Conservation (phyloP, 2,888 invertebrate genomes). For the Drosophila maculinotata region DNA sequence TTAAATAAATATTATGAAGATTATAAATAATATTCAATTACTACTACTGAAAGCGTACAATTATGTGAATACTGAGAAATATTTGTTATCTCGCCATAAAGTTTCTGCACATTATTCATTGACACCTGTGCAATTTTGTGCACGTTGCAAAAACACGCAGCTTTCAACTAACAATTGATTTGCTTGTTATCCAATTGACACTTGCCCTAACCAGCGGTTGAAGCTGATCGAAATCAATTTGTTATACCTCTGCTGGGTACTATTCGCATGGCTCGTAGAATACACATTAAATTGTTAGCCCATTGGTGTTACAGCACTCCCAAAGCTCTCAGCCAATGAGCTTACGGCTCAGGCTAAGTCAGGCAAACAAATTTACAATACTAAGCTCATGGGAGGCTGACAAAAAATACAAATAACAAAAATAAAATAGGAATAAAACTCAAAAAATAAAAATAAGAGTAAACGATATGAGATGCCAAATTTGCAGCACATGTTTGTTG, state of each 20-base stretch:
- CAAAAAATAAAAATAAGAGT: not conserved
- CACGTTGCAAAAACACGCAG: not conserved
- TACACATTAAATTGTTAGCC: slow-evolving; percentile 73
- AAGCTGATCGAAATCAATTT: slow-evolving; percentile 28
- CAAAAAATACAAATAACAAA: no score
- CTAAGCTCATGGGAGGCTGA: slow-evolving; percentile 55
- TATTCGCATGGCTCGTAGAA: slow-evolving; percentile 38
- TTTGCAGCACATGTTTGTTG: slow-evolving; percentile 42
- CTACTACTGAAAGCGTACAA: not conserved
- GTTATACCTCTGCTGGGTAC: not conserved
- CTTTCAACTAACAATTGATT: slow-evolving; percentile 5
- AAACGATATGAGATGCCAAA: slow-evolving; percentile 31
- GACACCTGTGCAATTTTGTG: not conserved
- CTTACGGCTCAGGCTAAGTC: slow-evolving; percentile 49
- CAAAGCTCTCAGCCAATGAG: slow-evolving; percentile 61
- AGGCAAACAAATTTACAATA: slow-evolving; percentile 63
- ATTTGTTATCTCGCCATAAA: not conserved
- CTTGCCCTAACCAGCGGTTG: slow-evolving; percentile 9
- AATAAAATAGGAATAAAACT: not conserved
- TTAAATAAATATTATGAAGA: not conserved
- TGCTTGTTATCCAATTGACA: slow-evolving; percentile 23
- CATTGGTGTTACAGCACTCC: slow-evolving; percentile 60
- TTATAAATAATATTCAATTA: slow-evolving; percentile 4
- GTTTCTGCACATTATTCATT: not conserved
- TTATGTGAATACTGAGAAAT: not conserved